These are phyloP conservation scores for Steinernema khuongi DNA, from an alignment of 1,140 invertebrate genomes.

Conservation along the genomic window DNA sequence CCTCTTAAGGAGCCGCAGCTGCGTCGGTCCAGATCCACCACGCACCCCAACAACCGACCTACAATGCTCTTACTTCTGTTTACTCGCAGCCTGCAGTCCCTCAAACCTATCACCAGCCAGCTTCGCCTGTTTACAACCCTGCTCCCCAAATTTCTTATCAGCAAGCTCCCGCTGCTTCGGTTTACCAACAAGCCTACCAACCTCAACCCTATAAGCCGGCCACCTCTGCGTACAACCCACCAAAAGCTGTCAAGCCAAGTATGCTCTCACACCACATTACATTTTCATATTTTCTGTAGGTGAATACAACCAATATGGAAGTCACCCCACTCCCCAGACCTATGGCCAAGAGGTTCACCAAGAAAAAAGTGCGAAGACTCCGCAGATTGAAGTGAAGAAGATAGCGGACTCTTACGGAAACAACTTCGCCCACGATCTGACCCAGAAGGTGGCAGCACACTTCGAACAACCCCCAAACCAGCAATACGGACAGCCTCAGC, in stretches of 20 bases:
- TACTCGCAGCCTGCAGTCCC: neutral
- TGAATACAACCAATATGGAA: too few species aligned
- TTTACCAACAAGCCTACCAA: neutral
- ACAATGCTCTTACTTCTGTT: neutral
- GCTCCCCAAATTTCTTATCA: neutral
- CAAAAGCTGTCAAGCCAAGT: neutral
- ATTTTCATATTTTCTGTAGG: too few species aligned
- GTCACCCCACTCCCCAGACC: too few species aligned
- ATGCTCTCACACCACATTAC: too few species aligned
- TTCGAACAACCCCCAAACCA: too few species aligned
- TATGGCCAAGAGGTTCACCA: too few species aligned
- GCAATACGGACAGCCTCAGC: too few species aligned
- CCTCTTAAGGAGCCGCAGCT: neutral
- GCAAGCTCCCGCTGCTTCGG: neutral
- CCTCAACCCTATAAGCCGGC: constrained; percentile 6
- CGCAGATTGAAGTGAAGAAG: too few species aligned
- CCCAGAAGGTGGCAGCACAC: too few species aligned
- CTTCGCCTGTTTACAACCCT: neutral
- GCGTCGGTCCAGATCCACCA: neutral
- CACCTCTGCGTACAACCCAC: neutral
- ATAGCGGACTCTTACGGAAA: too few species aligned
- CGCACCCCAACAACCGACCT: neutral
- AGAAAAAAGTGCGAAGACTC: too few species aligned
- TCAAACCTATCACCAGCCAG: neutral
- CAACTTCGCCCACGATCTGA: too few species aligned